Evolutionary conservation across 2,113 vertebrate species (phyloP), one percentile per base, ranked within the genome.

Genomic region (Uria aalge): DNA sequence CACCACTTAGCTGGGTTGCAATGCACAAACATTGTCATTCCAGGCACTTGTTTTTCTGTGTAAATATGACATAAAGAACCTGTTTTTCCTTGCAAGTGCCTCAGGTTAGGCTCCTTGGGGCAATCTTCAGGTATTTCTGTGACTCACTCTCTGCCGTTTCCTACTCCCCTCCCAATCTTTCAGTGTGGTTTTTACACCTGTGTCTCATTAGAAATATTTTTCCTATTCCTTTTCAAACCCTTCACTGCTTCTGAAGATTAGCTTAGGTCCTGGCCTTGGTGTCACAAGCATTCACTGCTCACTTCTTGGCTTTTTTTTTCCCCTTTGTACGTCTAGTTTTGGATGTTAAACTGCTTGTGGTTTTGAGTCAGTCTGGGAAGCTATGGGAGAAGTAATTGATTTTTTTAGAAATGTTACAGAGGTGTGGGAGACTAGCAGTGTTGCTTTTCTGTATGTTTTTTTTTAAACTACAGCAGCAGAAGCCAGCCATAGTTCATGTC

Each of bases 1-100:
- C 3, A 9, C 22, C 3, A 3, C 41, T 67, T 43, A 12, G 21
- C 48, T 57, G 38, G 29, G 34, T 36, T 72, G 57, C 43, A 16
- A 0, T 23, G 47, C 48, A 20, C 36, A 34, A 12, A 32, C 14
- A 0, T 0, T 9, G 8, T 2, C 1, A 4, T 59, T 67, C 43
- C 82, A 68, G 48, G 27, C 8, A 26, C 45, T 60, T 47, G 2
- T 29, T 91, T 55, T 34, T 12, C 52, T 40, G 23, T 12, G 40
- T 29, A 53, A 62, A n/a, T 15, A 2, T 8, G 8, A 38, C 9
- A 3, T 3, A 23, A 62, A 85, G 22, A 85, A 30, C n/a, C n/a
- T 41, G 38, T 0, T 72, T 76, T 79, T 41, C 36, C 38, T 68
- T 50, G 12, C 30, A 38, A 68, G 4, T 12, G 36, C 62, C 24